Evolutionary conservation across 2,888 invertebrate genomes (phyloP), one percentile per base, ranked within the genome.

Genomic region (Andrena fulva): DNA sequence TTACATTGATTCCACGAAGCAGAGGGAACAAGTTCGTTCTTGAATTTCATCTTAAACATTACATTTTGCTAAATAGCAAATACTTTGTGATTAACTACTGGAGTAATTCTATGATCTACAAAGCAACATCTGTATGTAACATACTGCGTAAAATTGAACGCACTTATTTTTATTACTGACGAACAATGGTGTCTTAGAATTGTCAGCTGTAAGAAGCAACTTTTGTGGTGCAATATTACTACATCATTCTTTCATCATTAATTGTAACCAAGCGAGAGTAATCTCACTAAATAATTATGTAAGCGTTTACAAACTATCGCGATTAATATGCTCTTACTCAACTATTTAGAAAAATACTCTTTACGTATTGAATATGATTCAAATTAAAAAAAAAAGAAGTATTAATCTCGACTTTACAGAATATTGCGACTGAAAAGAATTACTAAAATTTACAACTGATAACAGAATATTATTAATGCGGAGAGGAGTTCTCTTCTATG

Each of bases 401-500:
- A 20, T 56, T 73, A 73, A 62, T 73, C 71, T 60, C 48, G 59
- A 54, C 35, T 78, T 71, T 71, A 50, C 52, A 71, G 59, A 80
- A 80, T 52, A 71, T 70, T 77, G 42, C 64, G 59, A 80, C 71
- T 78, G 71, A 80, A 42, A 66, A 52, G 52, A 31, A 54, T 66
- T 27, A 78, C 66, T 52, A 79, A 35, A 78, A 66, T 78, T 79
- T 59, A 77, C 62, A 70, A 79, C 76, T 54, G 67, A 67, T 69
- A 70, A 80, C 66, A 56, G 68, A 56, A 70, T 64, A 66, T 76
- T 76, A 62, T 64, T 66, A 79, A 64, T 33, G 56, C 52, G 56
- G 54, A 76, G 71, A 77, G 74, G 77, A 76, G 80, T 83, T 86
- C 89, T 90, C 90, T 90, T 91, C 91, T 89, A 87, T 89, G 86